Evolutionary conservation across 1,140 invertebrate species (phyloP).

Genomic region (Drosophila oshimai): DNA sequence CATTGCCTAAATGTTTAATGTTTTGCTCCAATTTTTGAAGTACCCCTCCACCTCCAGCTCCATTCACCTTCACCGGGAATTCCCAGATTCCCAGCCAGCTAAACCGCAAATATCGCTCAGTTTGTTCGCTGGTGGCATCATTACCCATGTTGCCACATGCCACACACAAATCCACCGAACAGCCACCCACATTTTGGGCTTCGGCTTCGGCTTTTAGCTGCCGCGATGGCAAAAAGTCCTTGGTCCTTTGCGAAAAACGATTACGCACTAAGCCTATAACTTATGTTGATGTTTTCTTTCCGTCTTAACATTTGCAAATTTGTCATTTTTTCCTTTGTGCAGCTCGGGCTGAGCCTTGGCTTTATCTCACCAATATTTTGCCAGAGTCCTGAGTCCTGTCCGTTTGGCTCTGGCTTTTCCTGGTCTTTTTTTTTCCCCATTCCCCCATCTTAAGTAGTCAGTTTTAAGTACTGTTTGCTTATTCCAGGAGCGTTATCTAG

Average conservation of each 20-base stretch:
- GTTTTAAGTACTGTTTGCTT: conserved; percentile 81
- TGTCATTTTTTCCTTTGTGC: conserved; percentile 64
- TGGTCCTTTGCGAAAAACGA: conserved; percentile 65
- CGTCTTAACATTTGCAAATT: conserved; percentile 81
- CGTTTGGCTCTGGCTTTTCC: conserved; percentile 29
- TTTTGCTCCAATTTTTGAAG: background rate
- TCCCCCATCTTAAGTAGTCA: conserved; percentile 62
- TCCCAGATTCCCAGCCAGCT: background rate
- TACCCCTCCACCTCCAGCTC: background rate
- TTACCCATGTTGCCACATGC: conserved; percentile 24
- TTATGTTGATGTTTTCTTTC: conserved; percentile 80
- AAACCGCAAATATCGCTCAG: conserved; percentile 8
- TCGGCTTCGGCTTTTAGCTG: background rate
- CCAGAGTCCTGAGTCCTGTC: conserved; percentile 56
- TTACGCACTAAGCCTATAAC: conserved; percentile 81
- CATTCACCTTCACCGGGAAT: background rate
- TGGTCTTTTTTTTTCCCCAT: conserved; percentile 6
- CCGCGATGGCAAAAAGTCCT: conserved; percentile 1
- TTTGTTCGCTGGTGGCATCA: conserved; percentile 11
- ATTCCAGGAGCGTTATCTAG: conserved; percentile 73
- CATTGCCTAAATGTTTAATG: background rate
- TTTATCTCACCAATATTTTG: conserved; percentile 74
- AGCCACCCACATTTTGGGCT: background rate
- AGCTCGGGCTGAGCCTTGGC: conserved; percentile 23
- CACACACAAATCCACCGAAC: background rate